Percentiles rank a stretch among this genome's conserved stretches.
phyloP scores from a whole-genome alignment of 2,888 invertebrate species.

The Drosophila recens region DNA sequence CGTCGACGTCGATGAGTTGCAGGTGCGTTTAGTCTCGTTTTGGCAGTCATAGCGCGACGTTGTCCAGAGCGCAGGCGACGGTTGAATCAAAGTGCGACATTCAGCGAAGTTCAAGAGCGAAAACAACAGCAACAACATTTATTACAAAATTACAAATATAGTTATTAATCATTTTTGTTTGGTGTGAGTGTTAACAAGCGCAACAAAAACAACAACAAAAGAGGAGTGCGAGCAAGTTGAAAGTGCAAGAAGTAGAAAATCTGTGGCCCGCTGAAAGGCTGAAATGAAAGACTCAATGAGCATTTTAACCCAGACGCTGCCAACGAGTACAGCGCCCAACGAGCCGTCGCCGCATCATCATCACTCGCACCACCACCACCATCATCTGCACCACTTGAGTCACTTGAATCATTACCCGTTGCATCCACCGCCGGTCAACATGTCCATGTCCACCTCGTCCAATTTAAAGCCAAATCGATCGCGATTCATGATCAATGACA shows the following conservation, averaged over 20 bases:
- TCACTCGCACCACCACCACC: background rate
- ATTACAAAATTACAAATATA: background rate
- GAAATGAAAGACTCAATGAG: slow-evolving; percentile 84
- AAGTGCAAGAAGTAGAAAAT: slow-evolving; percentile 19
- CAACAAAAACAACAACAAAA: background rate
- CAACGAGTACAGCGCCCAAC: slow-evolving; percentile 56
- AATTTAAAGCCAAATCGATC: slow-evolving; percentile 83
- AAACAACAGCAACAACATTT: slow-evolving; percentile 3
- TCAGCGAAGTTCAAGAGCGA: slow-evolving; percentile 29
- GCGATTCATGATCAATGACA: slow-evolving; percentile 84
- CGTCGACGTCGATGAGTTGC: slow-evolving; percentile 65
- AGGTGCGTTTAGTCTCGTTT: slow-evolving; percentile 85
- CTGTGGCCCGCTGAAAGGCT: slow-evolving; percentile 40
- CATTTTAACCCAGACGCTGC: slow-evolving; percentile 80
- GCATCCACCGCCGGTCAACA: slow-evolving; percentile 61
- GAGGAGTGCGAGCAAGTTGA: background rate
- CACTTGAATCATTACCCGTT: slow-evolving; percentile 42
- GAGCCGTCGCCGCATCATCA: slow-evolving; percentile 63
- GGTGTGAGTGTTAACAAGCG: slow-evolving; percentile 7
- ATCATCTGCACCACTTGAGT: slow-evolving; percentile 40
- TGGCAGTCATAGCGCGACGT: slow-evolving; percentile 81
- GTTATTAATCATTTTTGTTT: slow-evolving; percentile 20
- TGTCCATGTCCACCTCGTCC: slow-evolving; percentile 73
- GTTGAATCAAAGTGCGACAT: slow-evolving; percentile 1
- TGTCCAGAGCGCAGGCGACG: slow-evolving; percentile 55